These are phyloP conservation scores for Dicrurus megarhynchus DNA, from an alignment of 2,113 vertebrate species.

Conservation along the genomic window DNA sequence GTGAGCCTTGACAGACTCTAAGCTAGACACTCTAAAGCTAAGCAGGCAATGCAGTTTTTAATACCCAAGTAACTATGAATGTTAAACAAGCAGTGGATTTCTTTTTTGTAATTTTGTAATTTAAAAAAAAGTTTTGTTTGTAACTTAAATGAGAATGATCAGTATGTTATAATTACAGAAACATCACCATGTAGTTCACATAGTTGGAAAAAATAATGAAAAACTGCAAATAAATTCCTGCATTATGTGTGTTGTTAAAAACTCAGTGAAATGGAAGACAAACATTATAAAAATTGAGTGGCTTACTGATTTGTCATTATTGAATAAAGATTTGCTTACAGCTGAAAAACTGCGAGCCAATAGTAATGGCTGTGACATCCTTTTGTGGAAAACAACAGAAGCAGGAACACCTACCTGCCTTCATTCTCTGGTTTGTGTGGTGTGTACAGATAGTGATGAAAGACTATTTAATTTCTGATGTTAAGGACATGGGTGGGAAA, in stretches of 20 bases:
- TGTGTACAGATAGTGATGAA: background rate
- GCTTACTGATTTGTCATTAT: constrained; percentile 51
- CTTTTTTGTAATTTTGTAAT: background rate
- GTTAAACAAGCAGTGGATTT: background rate
- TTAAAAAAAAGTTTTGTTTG: background rate
- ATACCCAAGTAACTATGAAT: background rate
- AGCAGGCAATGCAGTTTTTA: background rate
- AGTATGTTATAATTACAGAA: background rate
- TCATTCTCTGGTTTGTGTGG: constrained; percentile 10
- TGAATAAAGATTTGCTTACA: constrained; percentile 29
- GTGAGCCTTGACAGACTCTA: background rate
- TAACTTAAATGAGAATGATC: background rate
- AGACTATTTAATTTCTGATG: background rate
- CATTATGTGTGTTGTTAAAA: constrained; percentile 17
- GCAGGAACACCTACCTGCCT: background rate
- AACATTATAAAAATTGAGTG: background rate
- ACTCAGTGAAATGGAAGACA: constrained; percentile 29
- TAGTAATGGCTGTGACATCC: constrained; percentile 1
- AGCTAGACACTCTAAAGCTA: background rate
- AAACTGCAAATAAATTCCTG: background rate
- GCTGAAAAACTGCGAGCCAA: constrained; percentile 2
- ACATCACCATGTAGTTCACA: background rate
- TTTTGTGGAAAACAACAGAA: constrained; percentile 35
- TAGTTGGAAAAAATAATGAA: background rate
- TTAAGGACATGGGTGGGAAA: background rate